Evolutionary conservation across 1,140 invertebrate genomes (phyloP), one percentile per base, ranked within the genome.

Genomic region (Drosophila repleta): DNA sequence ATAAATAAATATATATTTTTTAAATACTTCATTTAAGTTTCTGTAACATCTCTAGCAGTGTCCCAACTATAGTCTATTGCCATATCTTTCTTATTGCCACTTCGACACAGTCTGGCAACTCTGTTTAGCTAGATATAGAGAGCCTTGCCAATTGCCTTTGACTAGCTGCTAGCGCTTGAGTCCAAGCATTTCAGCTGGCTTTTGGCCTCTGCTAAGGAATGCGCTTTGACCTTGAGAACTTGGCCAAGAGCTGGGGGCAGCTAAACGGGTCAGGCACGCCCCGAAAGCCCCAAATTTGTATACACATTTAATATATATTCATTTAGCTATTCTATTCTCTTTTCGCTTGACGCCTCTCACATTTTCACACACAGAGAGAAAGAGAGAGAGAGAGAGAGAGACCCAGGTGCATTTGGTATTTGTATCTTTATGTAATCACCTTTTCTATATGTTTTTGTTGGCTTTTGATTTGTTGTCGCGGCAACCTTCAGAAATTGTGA

Each of bases 401-500:
- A 35, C 7, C 49, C 4, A 6, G 35, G 8, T 70, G 4, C 29
- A 29, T 51, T 45, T 39, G 52, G 24, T 35, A 26, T 61, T 65
- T 71, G 52, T 62, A 74, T 74, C 70, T 79, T 87, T 82, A 88
- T 76, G 75, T 81, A 88, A 88, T 88, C 83, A 88, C 79, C 79
- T 82, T 88, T 35, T 35, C 32, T 35, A 11, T 29, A 29, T 29
- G 29, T 10, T 29, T 6, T 29, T 29, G n/a, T 29, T 35, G 11
- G 11, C 11, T 13, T 69, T 65, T 75, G 60, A 62, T 73, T 79
- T 71, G 72, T 53, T 43, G 65, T 35, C 39, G 39, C 45, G 56
- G 56, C 66, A 76, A 74, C 74, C 74, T 76, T 76, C 51, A 58
- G 45, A 67, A 71, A 43, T 43, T 73, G 62, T 67, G 41, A 73